Percentiles rank a stretch among this genome's conserved stretches.
Evolutionary conservation across 2,113 vertebrate genomes (phyloP).

Genomic region (Marmota monax): DNA sequence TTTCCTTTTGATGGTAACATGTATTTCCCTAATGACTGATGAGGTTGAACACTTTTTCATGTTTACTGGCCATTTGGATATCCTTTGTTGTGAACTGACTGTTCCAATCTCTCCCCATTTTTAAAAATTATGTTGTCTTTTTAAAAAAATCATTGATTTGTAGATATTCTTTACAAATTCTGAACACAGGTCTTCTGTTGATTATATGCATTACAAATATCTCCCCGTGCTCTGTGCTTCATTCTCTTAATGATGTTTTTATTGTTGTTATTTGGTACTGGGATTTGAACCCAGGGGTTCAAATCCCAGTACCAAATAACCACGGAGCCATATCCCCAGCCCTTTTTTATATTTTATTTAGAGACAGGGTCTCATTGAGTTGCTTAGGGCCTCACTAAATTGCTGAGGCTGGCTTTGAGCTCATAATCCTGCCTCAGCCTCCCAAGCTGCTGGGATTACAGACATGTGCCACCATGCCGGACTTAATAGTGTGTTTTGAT

Average conservation of each 20-base stretch:
- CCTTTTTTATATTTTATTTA: too few species aligned
- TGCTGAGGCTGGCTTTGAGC: too few species aligned
- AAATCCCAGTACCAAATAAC: too few species aligned
- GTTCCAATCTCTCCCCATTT: not conserved
- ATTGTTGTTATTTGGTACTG: too few species aligned
- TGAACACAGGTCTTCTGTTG: not conserved
- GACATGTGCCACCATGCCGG: too few species aligned
- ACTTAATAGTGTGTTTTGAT: not conserved
- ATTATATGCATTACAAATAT: not conserved
- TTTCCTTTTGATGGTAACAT: not conserved
- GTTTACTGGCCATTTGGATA: not conserved
- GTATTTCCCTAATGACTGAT: not conserved
- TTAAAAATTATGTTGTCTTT: not conserved
- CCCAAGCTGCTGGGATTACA: too few species aligned
- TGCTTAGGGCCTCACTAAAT: too few species aligned
- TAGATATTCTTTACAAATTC: not conserved
- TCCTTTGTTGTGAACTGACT: not conserved
- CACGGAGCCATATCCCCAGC: too few species aligned
- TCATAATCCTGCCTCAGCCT: too few species aligned
- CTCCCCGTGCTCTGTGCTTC: not conserved
- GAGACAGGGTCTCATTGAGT: too few species aligned
- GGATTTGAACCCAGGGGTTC: too few species aligned
- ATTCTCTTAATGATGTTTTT: not conserved
- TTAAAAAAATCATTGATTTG: not conserved
- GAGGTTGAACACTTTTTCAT: not conserved